These are phyloP conservation scores for Drymodes brunneopygia DNA, from an alignment of 2,113 vertebrate genomes.

Conservation along the genomic window DNA sequence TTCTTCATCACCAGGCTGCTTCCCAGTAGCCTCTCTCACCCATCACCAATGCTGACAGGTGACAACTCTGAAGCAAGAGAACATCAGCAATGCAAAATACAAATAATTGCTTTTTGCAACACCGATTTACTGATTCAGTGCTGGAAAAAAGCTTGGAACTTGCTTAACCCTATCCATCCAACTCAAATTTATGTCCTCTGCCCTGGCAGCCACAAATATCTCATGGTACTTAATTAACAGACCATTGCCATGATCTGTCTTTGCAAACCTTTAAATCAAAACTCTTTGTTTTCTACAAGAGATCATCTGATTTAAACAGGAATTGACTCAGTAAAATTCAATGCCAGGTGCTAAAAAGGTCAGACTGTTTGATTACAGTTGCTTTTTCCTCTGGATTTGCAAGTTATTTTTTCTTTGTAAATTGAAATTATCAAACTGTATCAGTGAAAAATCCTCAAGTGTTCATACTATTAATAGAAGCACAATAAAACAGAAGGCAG, in stretches of 20 bases:
- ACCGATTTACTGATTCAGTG: not conserved
- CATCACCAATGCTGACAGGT: not conserved
- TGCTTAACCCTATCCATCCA: not conserved
- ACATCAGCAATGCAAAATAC: not conserved
- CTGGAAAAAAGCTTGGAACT: not conserved
- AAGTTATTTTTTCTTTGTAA: not conserved
- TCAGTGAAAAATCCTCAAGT: not conserved
- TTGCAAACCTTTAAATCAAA: not conserved
- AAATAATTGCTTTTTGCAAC: not conserved
- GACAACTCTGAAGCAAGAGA: not conserved
- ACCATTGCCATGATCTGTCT: not conserved
- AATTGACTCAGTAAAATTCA: not conserved
- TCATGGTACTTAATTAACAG: not conserved
- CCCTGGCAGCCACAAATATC: not conserved
- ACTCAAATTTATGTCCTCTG: not conserved
- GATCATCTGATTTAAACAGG: not conserved
- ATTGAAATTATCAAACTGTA: not conserved
- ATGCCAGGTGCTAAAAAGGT: not conserved
- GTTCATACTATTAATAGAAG: not conserved
- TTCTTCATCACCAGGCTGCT: not conserved
- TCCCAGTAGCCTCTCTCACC: not conserved
- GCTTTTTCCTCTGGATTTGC: not conserved
- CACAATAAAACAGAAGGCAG: conserved; percentile 45
- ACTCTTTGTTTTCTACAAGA: not conserved
- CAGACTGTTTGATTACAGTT: not conserved